These are phyloP conservation scores for Drosophila rubida DNA, from an alignment of 2,888 invertebrate genomes.

Conservation along the genomic window DNA sequence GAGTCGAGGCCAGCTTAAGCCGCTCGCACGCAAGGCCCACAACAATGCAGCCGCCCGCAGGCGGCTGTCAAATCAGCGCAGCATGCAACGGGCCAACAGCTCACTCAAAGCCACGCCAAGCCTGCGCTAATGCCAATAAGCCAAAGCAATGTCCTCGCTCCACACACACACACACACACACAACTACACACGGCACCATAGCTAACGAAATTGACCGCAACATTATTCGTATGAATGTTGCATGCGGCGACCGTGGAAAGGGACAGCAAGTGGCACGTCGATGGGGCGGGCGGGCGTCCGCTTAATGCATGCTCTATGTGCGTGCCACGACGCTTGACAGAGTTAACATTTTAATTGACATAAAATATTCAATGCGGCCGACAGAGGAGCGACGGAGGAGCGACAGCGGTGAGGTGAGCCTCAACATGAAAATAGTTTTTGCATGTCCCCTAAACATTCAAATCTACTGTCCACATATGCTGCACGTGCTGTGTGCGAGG, in stretches of 20 bases:
- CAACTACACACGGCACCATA: slow-evolving; percentile 7
- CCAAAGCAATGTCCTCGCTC: slow-evolving; percentile 42
- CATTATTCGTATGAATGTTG: slow-evolving; percentile 73
- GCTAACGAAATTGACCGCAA: slow-evolving; percentile 76
- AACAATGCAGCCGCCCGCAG: slow-evolving; percentile 36
- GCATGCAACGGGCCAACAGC: slow-evolving; percentile 24
- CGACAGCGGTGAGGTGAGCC: slow-evolving; percentile 4
- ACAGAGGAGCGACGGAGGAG: too few species aligned
- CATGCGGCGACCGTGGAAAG: slow-evolving; percentile 43
- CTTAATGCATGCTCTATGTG: slow-evolving; percentile 44
- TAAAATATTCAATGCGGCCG: slow-evolving; percentile 72
- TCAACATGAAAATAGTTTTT: slow-evolving; percentile 76
- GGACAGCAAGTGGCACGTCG: neutral
- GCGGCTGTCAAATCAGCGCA: slow-evolving; percentile 53
- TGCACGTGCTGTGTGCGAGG: slow-evolving; percentile 12
- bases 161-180: slow-evolving; percentile 9
- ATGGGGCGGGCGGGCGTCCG: neutral
- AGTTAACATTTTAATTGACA: slow-evolving; percentile 82
- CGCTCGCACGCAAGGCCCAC: slow-evolving; percentile 33
- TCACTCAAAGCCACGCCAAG: slow-evolving; percentile 47
- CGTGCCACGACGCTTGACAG: slow-evolving; percentile 68
- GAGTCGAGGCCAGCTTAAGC: slow-evolving; percentile 41
- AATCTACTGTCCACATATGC: slow-evolving; percentile 19
- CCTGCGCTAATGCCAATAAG: slow-evolving; percentile 70
- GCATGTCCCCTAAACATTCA: slow-evolving; percentile 43